Base-by-base conservation (phyloP, 2,797 vertebrate genomes). In the Hirundo rustica region DNA sequence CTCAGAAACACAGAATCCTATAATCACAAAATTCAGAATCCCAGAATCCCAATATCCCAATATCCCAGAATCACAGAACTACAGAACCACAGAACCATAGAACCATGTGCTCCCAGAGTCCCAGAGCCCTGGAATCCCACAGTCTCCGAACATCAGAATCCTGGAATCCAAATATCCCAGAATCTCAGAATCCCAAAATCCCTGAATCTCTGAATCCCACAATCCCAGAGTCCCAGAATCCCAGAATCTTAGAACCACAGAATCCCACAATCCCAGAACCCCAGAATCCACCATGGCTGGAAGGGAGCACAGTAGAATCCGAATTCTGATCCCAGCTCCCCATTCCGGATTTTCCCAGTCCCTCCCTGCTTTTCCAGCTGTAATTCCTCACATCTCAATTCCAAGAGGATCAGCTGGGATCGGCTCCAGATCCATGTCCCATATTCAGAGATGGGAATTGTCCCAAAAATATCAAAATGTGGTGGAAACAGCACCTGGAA, bases 161-260 rank as follows among this genome's bases (percentile, higher is more conserved):
- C 1, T 6, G 13, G 17, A 38, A 13, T 4, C 3, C 3, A 27
- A 16, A 29, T 23, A 14, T 10, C 12, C 2, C 7, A 30, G 3
- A 68, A 9, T 16, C 13, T 18, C 4, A 7, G 6, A 40, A 10
- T 4, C 6, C 2, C 26, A 22, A 9, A 50, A 15, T 20, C 5
- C 2, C 8, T 26, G 1, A 11, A 6, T n/a, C 13, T 6, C 0
- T 9, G n/a, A n/a, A n/a, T n/a, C n/a, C n/a, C n/a, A n/a, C n/a
- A n/a, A n/a, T n/a, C n/a, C n/a, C n/a, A 38, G 2, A 32, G 4
- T 5, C 27, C 5, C 16, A 7, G 11, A 53, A 8, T 20, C 2
- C 2, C 10, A 16, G 3, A 11, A 1, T 4, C 10, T 1, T 5
- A 9, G 8, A 26, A 11, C 13, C 36, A 5, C 11, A 11, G 7